Base-by-base conservation (phyloP, 2,888 invertebrate species). In the Tupiocoris notatus region DNA sequence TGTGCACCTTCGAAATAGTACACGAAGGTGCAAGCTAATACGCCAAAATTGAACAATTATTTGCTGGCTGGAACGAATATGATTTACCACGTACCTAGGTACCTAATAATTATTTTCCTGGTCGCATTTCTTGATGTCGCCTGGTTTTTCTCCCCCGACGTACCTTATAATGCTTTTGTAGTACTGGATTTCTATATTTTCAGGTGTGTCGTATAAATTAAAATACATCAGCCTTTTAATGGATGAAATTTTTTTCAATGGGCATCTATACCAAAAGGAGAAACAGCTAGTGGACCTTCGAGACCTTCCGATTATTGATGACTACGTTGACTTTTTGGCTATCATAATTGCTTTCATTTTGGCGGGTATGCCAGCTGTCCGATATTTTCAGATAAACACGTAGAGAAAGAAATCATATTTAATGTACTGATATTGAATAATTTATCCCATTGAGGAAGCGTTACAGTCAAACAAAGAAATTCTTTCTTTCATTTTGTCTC, bases 171-270 rank as follows among this genome's bases (percentile, higher is more conserved):
- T n/a, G n/a, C n/a, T n/a, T 59, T 59, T 18, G 7, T n/a, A 59
- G 3, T 17, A 17, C 59, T 59, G n/a, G 7, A 59, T 59, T 59
- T n/a, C n/a, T n/a, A n/a, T n/a, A n/a, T 16, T 59, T 22, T 21
- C 68, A 70, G 68, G 68, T 2, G 68, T 70, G 68, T 70, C 68
- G 0, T 58, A 70, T 58, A 58, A 58, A 25, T 23, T 70, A 24
- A 57, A 59, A 59, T 70, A 70, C 12, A 57, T 70, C 59, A 70
- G 68, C 59, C 23, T 18, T 12, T n/a, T 59, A 3, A 2, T 70
- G 6, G 68, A 70, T 57, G n/a, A 57, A 2, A 58, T 70, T 23
- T 70, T 70, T 59, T 70, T 70, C 22, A 57, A 70, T 23, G 58
- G 68, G n/a, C 6, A 16, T 57, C 22, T 70, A 12, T 21, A 17